These are phyloP conservation scores for Drosophila bifasciata DNA, from an alignment of 1,140 invertebrate species.

Conservation along the genomic window DNA sequence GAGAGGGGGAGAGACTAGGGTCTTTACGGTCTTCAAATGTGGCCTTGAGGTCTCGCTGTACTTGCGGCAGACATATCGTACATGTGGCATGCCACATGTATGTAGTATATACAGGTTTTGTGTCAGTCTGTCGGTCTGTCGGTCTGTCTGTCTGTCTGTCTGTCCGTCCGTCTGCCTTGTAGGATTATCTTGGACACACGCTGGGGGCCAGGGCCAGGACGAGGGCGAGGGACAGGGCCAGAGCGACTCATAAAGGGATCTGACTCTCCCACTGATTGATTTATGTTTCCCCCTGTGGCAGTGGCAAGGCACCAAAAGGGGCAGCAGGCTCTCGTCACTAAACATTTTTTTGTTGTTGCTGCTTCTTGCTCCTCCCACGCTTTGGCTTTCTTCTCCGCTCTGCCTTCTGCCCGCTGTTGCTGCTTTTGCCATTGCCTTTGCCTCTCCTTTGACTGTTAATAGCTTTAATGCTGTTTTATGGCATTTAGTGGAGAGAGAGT, in stretches of 20 bases:
- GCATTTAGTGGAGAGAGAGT: constrained; percentile 62
- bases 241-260: constrained; percentile 53
- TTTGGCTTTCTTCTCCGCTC: constrained; percentile 1
- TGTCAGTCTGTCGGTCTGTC: neutral
- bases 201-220: constrained; percentile 13
- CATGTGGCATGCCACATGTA: constrained; percentile 14
- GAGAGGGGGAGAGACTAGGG: too few species aligned
- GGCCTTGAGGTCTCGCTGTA: too few species aligned
- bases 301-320: constrained; percentile 10
- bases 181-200: constrained; percentile 57
- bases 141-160: constrained; percentile 25
- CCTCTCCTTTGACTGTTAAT: constrained; percentile 65
- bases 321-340: constrained; percentile 34
- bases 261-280: constrained; percentile 65
- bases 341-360: constrained; percentile 7
- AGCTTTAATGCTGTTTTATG: constrained; percentile 81
- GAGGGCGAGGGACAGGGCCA: too few species aligned
- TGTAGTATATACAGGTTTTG: neutral
- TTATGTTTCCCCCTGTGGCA: constrained; percentile 44
- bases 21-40: too few species aligned
- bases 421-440: constrained; percentile 23
- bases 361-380: neutral
- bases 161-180: too few species aligned
- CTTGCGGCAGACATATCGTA: neutral
- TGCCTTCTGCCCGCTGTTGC: constrained; percentile 6